phyloP scores from a whole-genome alignment of 2,888 invertebrate species.

The Morpho achilles region DNA sequence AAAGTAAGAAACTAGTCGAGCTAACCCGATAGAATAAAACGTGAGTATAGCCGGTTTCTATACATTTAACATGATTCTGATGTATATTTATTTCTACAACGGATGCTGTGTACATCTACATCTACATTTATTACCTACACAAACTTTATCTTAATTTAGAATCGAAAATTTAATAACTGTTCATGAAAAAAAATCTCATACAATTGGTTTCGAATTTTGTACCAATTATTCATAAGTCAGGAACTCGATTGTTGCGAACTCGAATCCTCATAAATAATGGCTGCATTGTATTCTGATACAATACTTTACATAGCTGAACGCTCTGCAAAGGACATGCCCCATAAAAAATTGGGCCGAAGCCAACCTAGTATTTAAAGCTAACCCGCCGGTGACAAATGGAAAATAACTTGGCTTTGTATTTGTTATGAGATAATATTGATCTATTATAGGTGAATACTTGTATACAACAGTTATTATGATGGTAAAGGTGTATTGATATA shows the following conservation, averaged over 20 bases:
- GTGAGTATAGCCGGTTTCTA: too few relatives aligned
- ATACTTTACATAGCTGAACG: slow-evolving; percentile 2
- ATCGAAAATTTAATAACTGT: not conserved
- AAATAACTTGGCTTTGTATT: slow-evolving; percentile 31
- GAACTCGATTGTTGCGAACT: slow-evolving; percentile 12
- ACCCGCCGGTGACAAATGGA: slow-evolving; percentile 42
- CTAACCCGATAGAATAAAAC: too few relatives aligned
- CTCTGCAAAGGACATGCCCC: slow-evolving; percentile 24
- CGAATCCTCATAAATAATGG: slow-evolving; percentile 20
- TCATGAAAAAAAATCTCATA: not conserved
- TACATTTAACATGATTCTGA: too few relatives aligned
- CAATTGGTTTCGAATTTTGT: not conserved
- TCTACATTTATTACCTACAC: too few relatives aligned
- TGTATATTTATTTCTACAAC: too few relatives aligned
- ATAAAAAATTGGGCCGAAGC: slow-evolving; percentile 5
- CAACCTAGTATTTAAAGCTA: slow-evolving; percentile 2
- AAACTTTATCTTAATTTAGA: too few relatives aligned
- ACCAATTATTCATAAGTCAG: slow-evolving; percentile 11
- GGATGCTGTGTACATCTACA: too few relatives aligned
- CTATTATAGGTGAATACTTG: too few relatives aligned
- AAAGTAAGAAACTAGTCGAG: too few relatives aligned
- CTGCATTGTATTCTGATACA: slow-evolving; percentile 29
- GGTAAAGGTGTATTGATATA: too few relatives aligned
- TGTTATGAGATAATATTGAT: slow-evolving; percentile 6
- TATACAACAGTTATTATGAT: too few relatives aligned